Conservation (phyloP, 53 echinoderm and acorn worm genomes). For the Astropecten irregularis region DNA sequence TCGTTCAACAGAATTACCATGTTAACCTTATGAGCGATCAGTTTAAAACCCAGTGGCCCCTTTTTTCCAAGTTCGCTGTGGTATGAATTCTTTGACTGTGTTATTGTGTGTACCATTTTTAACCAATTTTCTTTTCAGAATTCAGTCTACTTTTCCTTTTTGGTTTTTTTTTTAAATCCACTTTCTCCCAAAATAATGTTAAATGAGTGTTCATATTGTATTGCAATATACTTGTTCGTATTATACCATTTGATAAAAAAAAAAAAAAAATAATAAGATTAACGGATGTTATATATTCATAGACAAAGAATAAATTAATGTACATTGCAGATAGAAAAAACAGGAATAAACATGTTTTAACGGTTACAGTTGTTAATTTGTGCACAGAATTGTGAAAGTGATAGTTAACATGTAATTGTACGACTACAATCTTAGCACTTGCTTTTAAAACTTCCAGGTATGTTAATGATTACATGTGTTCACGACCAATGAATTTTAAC, state of each 20-base stretch:
- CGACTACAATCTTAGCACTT: neutral
- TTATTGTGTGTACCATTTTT: too few species aligned
- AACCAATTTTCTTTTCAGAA: too few species aligned
- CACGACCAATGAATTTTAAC: neutral
- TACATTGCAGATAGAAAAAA: conserved; percentile 4
- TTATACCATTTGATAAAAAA: conserved; percentile 46
- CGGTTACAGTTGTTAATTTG: neutral
- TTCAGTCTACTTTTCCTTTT: too few species aligned
- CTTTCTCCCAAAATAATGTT: neutral
- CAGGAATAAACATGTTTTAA: neutral
- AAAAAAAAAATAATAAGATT: conserved; percentile 8
- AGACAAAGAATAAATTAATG: conserved; percentile 47
- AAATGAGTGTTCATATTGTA: conserved; percentile 45
- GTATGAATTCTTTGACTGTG: too few species aligned
- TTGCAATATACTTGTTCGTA: conserved; percentile 51
- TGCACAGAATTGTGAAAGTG: neutral
- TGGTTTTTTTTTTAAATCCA: neutral
- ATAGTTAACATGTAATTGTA: neutral
- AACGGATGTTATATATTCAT: conserved; percentile 61
- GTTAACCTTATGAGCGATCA: too few species aligned
- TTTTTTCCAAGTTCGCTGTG: too few species aligned
- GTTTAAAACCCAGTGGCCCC: too few species aligned
- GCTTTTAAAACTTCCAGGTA: neutral
- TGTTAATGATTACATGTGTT: too few species aligned
- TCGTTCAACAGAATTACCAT: too few species aligned